These are phyloP conservation scores for Podocnemis expansa DNA, from an alignment of 2,113 vertebrate species.

Conservation along the genomic window DNA sequence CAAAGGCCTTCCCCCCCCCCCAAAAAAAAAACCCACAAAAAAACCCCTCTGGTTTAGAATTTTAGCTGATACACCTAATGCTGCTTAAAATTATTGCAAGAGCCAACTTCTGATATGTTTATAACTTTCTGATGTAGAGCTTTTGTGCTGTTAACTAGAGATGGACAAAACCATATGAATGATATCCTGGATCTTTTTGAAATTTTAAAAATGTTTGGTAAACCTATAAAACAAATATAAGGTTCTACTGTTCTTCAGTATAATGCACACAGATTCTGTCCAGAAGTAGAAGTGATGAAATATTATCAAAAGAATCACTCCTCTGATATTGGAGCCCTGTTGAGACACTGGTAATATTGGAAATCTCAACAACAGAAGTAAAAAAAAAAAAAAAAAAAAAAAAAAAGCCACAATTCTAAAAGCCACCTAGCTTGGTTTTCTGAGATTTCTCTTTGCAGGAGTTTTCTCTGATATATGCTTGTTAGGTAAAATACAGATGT, in stretches of 20 bases:
- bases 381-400: background rate
- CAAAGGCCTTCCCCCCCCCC: background rate
- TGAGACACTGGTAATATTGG: background rate
- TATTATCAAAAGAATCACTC: background rate
- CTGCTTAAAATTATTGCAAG: conserved; percentile 24
- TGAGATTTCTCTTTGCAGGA: background rate
- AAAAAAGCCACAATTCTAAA: no score
- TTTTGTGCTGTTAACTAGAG: background rate
- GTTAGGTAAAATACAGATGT: background rate
- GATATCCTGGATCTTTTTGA: conserved; percentile 36
- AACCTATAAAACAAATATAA: background rate
- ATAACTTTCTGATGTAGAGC: background rate
- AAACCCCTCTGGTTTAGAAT: background rate
- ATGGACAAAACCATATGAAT: background rate
- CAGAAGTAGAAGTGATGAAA: background rate
- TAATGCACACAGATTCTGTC: background rate
- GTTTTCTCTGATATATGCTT: background rate
- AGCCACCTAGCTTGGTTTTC: background rate
- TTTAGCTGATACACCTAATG: background rate
- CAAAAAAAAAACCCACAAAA: no score
- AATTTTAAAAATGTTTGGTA: background rate
- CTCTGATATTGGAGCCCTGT: background rate
- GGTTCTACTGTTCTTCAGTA: background rate
- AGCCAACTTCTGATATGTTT: conserved; percentile 9
- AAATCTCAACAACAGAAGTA: no score